Evolutionary conservation across 2,888 invertebrate species (phyloP).

Genomic region (Aelia acuminata): DNA sequence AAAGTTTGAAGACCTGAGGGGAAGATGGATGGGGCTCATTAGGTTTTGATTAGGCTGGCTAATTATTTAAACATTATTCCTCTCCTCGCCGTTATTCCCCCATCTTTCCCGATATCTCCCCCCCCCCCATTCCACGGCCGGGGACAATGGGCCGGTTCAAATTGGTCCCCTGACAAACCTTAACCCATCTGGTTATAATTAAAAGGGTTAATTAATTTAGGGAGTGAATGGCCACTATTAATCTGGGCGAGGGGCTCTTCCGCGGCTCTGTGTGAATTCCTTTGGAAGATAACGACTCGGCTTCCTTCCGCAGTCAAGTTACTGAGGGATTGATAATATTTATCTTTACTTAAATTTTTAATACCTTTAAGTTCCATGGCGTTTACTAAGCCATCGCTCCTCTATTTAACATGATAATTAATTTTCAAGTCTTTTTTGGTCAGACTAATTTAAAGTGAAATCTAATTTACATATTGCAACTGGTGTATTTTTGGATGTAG

Average conservation of each 20-base stretch:
- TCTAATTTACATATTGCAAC: too few species aligned
- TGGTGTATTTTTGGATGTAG: too few species aligned
- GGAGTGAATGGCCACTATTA: constrained; percentile 25
- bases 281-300: background rate
- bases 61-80: constrained; percentile 48
- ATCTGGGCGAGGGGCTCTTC: background rate
- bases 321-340: background rate
- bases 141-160: background rate
- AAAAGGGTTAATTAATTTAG: constrained; percentile 37
- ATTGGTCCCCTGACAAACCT: constrained; percentile 12
- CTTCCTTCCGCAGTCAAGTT: background rate
- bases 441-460: too few species aligned
- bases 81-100: constrained; percentile 14
- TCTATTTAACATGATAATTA: too few species aligned
- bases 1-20: background rate
- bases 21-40: background rate
- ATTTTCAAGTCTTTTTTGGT: too few species aligned
- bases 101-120: background rate
- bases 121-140: too few species aligned
- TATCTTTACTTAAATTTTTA: background rate
- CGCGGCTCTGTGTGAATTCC: background rate
- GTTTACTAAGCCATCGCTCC: too few species aligned
- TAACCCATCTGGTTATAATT: constrained; percentile 46
- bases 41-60: constrained; percentile 21
- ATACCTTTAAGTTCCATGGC: background rate